A percentile compares a stretch with the other conserved stretches of the same genome.
These are phyloP conservation scores for Elephas maximus DNA, from an alignment of 2,113 vertebrate genomes.

Conservation along the genomic window DNA sequence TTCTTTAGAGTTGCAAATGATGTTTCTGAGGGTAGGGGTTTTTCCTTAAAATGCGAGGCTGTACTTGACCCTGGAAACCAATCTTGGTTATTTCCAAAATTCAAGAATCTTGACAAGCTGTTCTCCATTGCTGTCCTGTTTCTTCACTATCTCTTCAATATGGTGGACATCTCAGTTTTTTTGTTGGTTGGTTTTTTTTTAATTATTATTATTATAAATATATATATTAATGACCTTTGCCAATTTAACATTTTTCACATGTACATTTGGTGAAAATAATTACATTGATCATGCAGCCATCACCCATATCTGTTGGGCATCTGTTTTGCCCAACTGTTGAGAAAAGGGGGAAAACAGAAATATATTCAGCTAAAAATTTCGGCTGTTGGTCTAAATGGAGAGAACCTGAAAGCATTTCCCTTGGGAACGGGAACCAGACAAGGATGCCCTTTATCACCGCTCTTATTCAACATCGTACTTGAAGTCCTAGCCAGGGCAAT, in stretches of 20 bases:
- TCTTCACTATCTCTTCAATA: conserved; percentile 2
- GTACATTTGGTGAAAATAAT: neutral
- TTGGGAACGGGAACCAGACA: no score
- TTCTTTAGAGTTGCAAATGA: conserved; percentile 24
- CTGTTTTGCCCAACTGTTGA: neutral
- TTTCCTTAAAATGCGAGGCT: neutral
- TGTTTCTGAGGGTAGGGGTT: neutral
- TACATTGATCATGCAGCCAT: neutral
- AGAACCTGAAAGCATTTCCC: no score
- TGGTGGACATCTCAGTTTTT: neutral
- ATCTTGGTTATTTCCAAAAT: conserved; percentile 31
- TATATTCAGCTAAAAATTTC: conserved; percentile 24
- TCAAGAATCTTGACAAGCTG: neutral
- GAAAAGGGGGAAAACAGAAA: neutral
- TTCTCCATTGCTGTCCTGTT: neutral
- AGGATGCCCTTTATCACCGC: no score
- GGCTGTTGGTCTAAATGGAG: neutral
- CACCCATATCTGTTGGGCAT: neutral
- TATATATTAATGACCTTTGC: neutral
- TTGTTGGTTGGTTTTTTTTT: neutral
- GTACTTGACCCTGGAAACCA: neutral
- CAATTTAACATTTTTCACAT: neutral
- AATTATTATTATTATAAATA: neutral
- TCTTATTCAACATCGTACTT: no score
- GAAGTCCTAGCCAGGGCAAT: no score